These are phyloP conservation scores for Cavia porcellus DNA, from an alignment of 2,113 vertebrate species.

Conservation along the genomic window DNA sequence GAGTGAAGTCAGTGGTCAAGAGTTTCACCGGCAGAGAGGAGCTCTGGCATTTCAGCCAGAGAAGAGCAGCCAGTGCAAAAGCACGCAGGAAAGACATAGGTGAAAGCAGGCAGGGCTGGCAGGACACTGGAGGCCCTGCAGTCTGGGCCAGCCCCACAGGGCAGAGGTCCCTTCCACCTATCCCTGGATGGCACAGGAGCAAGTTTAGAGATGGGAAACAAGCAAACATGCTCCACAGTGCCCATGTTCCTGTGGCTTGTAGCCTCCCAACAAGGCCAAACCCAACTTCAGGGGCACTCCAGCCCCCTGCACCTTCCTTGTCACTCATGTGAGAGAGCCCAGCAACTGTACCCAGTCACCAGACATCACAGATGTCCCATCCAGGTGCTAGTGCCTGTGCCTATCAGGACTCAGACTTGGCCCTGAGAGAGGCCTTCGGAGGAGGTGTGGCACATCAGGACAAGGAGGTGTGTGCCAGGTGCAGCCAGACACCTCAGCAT, in stretches of 20 bases:
- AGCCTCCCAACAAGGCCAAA: not conserved
- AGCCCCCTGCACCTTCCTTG: not conserved
- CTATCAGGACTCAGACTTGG: not conserved
- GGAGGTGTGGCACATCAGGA: not conserved
- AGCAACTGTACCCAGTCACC: not conserved
- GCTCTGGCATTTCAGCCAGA: not conserved
- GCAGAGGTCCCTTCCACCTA: not conserved
- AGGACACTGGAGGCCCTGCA: not conserved
- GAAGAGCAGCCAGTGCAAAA: not conserved
- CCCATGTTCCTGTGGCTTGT: not conserved
- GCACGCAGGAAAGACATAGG: not conserved
- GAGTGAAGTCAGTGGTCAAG: not conserved
- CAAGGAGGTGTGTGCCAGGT: no score
- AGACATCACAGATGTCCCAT: fast-evolving
- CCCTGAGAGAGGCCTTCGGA: not conserved
- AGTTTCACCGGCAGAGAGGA: not conserved
- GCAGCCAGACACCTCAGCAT: not conserved
- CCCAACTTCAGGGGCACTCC: not conserved
- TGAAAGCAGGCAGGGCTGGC: not conserved
- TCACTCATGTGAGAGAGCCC: not conserved
- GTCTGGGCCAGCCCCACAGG: no score
- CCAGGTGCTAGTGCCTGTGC: not conserved
- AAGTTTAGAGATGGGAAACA: not conserved
- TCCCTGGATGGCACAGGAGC: not conserved
- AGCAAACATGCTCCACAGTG: not conserved